Conservation (phyloP, 2,113 vertebrate species). For the Zosterops japonicus region DNA sequence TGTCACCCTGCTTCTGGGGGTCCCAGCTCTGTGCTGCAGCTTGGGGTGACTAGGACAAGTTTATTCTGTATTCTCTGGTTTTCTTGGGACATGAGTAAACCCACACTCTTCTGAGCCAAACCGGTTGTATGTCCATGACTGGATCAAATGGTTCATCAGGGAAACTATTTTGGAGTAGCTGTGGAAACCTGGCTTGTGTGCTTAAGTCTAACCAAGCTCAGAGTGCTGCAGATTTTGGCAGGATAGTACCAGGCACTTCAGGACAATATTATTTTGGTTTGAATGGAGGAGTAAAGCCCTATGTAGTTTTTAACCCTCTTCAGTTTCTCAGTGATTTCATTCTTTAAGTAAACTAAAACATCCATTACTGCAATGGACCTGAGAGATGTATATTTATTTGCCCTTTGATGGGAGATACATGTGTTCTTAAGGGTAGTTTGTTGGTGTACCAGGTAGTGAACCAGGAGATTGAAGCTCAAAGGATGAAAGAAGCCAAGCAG, state of each 20-base stretch:
- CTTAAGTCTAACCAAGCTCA: neutral
- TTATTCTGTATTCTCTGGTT: neutral
- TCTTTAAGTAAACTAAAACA: neutral
- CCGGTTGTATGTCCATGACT: fast-evolving
- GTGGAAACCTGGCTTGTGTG: neutral
- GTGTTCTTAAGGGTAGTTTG: neutral
- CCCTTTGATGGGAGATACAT: neutral
- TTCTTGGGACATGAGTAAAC: neutral
- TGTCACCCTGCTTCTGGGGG: neutral
- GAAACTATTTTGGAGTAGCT: neutral
- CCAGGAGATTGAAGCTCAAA: neutral
- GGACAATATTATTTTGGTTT: neutral
- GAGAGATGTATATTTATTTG: neutral
- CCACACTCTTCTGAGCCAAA: fast-evolving
- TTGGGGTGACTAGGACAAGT: neutral
- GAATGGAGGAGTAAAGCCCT: neutral
- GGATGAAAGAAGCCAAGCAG: neutral
- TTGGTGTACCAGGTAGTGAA: neutral
- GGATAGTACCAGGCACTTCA: neutral
- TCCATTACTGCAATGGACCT: neutral
- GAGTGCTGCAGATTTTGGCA: neutral
- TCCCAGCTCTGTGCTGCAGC: neutral
- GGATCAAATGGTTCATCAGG: neutral
- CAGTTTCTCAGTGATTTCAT: neutral
- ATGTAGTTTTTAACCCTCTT: neutral